Conservation (phyloP, 2,797 vertebrate species). For the Lepidocolaptes lacrymiger region DNA sequence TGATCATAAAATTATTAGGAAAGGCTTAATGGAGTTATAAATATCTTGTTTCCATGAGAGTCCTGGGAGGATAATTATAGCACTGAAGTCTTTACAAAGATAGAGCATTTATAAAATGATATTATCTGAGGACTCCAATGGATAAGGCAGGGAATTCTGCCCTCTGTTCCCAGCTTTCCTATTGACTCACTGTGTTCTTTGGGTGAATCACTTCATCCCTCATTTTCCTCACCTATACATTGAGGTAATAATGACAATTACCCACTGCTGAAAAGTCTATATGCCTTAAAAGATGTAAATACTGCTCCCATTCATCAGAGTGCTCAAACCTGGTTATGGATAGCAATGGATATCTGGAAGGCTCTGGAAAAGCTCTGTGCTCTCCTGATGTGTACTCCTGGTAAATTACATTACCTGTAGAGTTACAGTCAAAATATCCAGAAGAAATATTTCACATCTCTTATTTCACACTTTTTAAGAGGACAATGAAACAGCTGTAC, state of each 20-base stretch:
- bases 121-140: constrained; percentile 31
- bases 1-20: constrained; percentile 66
- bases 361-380: not conserved
- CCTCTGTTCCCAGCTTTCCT: constrained; percentile 4
- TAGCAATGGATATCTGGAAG: not conserved
- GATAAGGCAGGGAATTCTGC: constrained; percentile 17
- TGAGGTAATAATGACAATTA: not conserved
- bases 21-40: constrained; percentile 68
- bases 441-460: not conserved
- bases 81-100: constrained; percentile 50
- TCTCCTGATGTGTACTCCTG: not conserved
- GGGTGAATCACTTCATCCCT: constrained; percentile 5
- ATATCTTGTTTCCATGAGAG: constrained; percentile 71
- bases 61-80: constrained; percentile 67
- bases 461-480: not conserved
- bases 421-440: not conserved
- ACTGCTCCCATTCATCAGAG: not conserved
- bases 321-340: not conserved
- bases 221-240: not conserved
- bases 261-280: not conserved
- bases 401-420: not conserved
- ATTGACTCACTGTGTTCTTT: not conserved
- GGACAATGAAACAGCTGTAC: not conserved
- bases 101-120: constrained; percentile 53
- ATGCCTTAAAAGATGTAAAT: not conserved